Evolutionary conservation across 2,888 invertebrate genomes (phyloP), one percentile per base, ranked within the genome.

Genomic region (Troides aeacus): DNA sequence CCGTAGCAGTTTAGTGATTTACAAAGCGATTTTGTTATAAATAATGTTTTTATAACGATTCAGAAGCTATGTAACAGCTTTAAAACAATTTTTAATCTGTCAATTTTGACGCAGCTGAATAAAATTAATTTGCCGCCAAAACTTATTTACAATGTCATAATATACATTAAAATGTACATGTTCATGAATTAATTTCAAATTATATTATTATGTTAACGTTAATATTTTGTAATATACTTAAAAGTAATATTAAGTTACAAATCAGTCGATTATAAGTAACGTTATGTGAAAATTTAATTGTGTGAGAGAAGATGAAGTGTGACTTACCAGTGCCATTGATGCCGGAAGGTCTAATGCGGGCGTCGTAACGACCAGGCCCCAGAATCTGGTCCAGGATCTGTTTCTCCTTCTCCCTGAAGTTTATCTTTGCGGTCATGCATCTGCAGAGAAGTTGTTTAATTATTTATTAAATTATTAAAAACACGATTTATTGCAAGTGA

Each of bases 331-430:
- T 97, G 87, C 97, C 97, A 89, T 98, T 98, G 90, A 97, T 96
- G 79, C 98, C 98, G 69, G 97, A 97, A 68, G 98, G 98, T 84
- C 98, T 94, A 86, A 98, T 98, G 83, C 98, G 94, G 76, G 97
- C 97, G 93, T 98, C 98, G 94, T 98, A 98, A 78, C 96, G 94
- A 77, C 97, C 97, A 74, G 96, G 96, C 75, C 97, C 97, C 84
- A 98, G 94, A 90, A 98, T 98, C 93, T 96, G 96, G 92, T 98
- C 98, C 90, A 98, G 93, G 81, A 98, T 97, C 93, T 97, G 96
- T 90, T 98, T 98, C 93, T 98, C 98, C 92, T 97, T 97, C 93
- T 97, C 97, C 81, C 98, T 95, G 94, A 97, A 97, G 94, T 98
- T 98, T 88, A 96, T 95, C 93, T 96, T 96, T 84, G 93, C 94